Evolutionary conservation across 2,888 invertebrate genomes (phyloP), one percentile per base, ranked within the genome.

Genomic region (Lissonota sp.): DNA sequence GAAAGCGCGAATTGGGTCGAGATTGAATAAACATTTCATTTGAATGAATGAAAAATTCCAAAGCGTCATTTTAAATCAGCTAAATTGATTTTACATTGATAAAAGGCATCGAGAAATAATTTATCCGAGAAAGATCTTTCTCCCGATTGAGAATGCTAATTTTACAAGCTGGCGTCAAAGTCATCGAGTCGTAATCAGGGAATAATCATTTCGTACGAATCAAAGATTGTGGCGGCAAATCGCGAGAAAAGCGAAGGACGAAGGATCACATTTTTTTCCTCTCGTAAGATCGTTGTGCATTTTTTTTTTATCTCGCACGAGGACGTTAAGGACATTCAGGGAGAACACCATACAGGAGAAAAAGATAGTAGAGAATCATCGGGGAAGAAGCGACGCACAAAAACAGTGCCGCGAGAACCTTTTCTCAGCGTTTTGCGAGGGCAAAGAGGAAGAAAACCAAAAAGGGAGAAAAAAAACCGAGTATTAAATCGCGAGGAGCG

Each of bases 401-500:
- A 6, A 0, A 12, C n/a, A n/a, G 6, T 53, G 14, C 12, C 53
- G 12, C 53, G 53, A 53, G 16, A 53, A 53, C 26, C 26, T 26
- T 26, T 26, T 53, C 44, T 6, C 44, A 4, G 44, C 5, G 42
- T 42, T 5, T 42, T 42, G 5, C 44, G 44, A 8, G 3, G 7
- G 44, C 44, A 44, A 44, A 44, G 10, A 8, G 26, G 3, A 26
- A 26, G 3, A 26, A 26, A 26, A 26, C 26, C 14, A 53, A 53
- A 53, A 53, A 14, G 6, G n/a, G n/a, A n/a, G 4, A 4, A 6
- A n/a, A 6, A 53, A 53, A 26, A 53, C 0, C 51, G 67, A 75
- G 74, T 42, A 75, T 75, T 75, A 67, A 67, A 75, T 75, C 74
- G 16, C 74, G 42, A 57, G 55, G 6, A 51, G 57, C 53, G 62